phyloP scores from a whole-genome alignment of 35 echinoderm and acorn worm species.

The Patiria miniata region DNA sequence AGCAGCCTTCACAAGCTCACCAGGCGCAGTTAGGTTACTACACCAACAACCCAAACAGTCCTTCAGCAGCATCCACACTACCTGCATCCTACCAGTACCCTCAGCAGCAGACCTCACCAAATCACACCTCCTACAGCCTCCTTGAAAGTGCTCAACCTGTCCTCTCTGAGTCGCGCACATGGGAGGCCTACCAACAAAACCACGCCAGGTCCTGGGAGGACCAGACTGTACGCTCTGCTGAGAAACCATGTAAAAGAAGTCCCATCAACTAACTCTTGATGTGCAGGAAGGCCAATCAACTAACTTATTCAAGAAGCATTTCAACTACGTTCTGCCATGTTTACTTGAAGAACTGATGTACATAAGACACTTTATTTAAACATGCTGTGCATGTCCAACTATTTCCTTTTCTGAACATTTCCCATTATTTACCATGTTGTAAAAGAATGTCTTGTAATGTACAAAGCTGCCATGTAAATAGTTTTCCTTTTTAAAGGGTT shows the following conservation, averaged over 20 bases:
- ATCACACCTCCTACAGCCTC: slow-evolving; percentile 59
- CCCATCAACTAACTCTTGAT: slow-evolving; percentile 24
- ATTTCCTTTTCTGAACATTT: background rate
- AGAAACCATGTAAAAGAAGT: slow-evolving; percentile 1
- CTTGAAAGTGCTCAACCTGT: slow-evolving; percentile 57
- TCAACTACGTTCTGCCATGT: too few species aligned
- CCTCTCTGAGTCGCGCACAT: slow-evolving; percentile 63
- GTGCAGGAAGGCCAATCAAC: background rate
- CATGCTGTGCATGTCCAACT: background rate
- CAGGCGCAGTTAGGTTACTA: slow-evolving; percentile 59
- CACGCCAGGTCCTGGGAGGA: slow-evolving; percentile 50
- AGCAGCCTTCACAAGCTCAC: slow-evolving; percentile 34
- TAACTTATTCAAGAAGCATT: background rate
- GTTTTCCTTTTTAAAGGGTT: background rate
- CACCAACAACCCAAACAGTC: slow-evolving; percentile 48
- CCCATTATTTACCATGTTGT: too few species aligned
- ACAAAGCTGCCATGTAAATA: slow-evolving; percentile 2
- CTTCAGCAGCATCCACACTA: slow-evolving; percentile 23
- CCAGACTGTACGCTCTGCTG: background rate
- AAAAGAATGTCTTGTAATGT: slow-evolving; percentile 13
- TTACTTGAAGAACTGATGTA: too few species aligned
- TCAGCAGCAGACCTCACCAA: slow-evolving; percentile 53
- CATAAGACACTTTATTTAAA: background rate
- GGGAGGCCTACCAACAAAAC: slow-evolving; percentile 76
- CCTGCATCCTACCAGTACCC: slow-evolving; percentile 31